Conservation (phyloP, 2,113 vertebrate genomes). For the Nematolebias whitei region DNA sequence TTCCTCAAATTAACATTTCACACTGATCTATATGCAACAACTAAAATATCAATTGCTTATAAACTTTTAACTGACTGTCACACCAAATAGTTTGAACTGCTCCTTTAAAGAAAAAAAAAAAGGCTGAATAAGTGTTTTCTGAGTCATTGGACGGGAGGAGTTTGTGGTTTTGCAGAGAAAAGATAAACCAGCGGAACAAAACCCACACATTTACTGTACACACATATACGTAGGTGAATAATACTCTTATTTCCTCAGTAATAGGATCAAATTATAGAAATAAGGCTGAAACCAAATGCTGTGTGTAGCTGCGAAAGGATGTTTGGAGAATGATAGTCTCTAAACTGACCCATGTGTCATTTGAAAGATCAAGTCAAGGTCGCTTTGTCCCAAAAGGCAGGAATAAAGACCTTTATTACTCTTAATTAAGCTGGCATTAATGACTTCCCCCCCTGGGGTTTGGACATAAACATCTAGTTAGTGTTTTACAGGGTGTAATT, state of each 20-base stretch:
- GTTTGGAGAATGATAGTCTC: conserved; percentile 44
- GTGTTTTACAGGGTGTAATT: conserved; percentile 76
- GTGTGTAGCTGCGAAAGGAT: conserved; percentile 59
- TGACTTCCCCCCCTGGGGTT: conserved; percentile 76
- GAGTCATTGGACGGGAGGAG: conserved; percentile 4
- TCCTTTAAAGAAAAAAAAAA: not conserved
- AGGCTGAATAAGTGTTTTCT: conserved; percentile 13
- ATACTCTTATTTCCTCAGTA: conserved; percentile 35
- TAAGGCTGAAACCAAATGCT: conserved; percentile 43
- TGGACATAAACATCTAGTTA: conserved; percentile 77
- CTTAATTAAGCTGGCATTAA: conserved; percentile 80
- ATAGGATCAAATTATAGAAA: conserved; percentile 23
- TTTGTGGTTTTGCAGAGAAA: conserved; percentile 33
- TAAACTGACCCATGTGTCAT: conserved; percentile 33
- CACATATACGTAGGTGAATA: conserved; percentile 6
- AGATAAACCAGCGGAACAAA: conserved; percentile 30
- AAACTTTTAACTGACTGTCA: not conserved
- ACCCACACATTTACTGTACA: conserved; percentile 12
- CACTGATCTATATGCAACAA: no score
- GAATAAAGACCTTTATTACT: conserved; percentile 64
- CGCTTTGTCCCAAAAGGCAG: conserved; percentile 61
- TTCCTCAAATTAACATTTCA: no score
- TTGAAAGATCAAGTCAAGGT: conserved; percentile 66
- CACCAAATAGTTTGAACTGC: conserved; percentile 43
- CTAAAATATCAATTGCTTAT: not conserved